Conservation (phyloP, 2,113 vertebrate genomes). For the Laticauda laticaudata region DNA sequence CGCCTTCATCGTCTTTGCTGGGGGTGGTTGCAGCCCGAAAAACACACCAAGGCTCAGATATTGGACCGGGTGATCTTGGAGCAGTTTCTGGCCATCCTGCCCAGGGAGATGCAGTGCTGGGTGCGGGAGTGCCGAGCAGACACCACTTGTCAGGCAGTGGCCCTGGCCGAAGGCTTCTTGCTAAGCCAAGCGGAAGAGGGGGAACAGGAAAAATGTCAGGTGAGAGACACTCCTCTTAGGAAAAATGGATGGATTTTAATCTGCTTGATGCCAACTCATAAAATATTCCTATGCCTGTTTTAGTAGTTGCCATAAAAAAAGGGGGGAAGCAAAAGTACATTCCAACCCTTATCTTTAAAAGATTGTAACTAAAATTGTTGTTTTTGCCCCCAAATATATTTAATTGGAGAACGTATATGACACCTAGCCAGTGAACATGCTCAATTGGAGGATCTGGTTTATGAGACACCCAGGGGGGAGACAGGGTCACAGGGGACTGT, state of each 20-base stretch:
- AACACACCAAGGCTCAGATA: not conserved
- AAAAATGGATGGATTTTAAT: not conserved
- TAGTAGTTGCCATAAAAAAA: no score
- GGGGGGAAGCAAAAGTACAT: no score
- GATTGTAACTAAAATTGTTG: no score
- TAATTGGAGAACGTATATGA: no score
- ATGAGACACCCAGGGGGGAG: no score
- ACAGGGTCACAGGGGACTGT: no score
- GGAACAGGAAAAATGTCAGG: not conserved
- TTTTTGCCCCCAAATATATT: no score
- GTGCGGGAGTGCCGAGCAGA: not conserved
- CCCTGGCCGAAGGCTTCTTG: not conserved
- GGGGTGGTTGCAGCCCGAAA: not conserved
- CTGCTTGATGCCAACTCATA: not conserved
- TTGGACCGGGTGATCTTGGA: not conserved
- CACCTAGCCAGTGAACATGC: no score
- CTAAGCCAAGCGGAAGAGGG: not conserved
- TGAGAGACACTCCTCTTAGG: not conserved
- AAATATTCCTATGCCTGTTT: no score
- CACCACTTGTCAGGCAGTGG: not conserved
- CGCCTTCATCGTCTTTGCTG: not conserved
- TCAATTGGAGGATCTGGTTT: no score
- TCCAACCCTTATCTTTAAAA: no score
- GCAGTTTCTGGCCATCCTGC: not conserved
- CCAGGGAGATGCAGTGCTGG: not conserved